Percentiles rank a stretch among this genome's conserved stretches.
Conservation (phyloP, 2,797 vertebrate species). For the Betta splendens region DNA sequence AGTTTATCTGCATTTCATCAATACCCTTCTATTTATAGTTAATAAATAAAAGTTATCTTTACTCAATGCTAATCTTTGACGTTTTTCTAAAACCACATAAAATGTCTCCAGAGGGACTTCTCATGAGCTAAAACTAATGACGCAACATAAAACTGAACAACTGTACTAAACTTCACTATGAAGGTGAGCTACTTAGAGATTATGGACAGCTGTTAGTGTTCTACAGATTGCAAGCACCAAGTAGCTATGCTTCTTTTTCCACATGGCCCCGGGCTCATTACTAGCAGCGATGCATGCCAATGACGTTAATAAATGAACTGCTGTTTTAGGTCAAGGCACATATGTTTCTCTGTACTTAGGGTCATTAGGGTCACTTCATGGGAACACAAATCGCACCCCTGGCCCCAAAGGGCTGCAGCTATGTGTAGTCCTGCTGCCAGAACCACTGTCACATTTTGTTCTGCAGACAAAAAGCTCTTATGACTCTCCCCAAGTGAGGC, state of each 20-base stretch:
- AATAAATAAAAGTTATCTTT: too few relatives aligned
- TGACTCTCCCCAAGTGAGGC: slow-evolving; percentile 49
- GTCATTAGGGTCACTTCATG: slow-evolving; percentile 80
- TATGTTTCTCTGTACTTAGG: slow-evolving; percentile 66
- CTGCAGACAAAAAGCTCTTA: slow-evolving; percentile 58
- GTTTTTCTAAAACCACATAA: too few relatives aligned
- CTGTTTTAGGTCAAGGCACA: slow-evolving; percentile 68
- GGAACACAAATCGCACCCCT: slow-evolving; percentile 65
- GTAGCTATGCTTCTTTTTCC: slow-evolving; percentile 46
- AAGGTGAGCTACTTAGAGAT: slow-evolving; percentile 66
- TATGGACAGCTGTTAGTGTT: slow-evolving; percentile 70
- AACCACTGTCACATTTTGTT: slow-evolving; percentile 71
- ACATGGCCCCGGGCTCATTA: slow-evolving; percentile 71
- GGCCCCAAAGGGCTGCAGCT: slow-evolving; percentile 53
- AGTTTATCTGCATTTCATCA: too few relatives aligned
- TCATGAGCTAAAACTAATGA: slow-evolving; percentile 60
- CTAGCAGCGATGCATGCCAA: slow-evolving; percentile 60
- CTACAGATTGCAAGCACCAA: slow-evolving; percentile 50
- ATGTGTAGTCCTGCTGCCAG: slow-evolving; percentile 61
- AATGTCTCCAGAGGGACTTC: slow-evolving; percentile 29
- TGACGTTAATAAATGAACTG: slow-evolving; percentile 68
- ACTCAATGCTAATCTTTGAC: too few relatives aligned
- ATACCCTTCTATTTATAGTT: too few relatives aligned
- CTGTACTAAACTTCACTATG: slow-evolving; percentile 37
- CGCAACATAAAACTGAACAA: slow-evolving; percentile 61